Base-by-base conservation (phyloP, 1,140 invertebrate genomes). In the Mylabris phalerata region DNA sequence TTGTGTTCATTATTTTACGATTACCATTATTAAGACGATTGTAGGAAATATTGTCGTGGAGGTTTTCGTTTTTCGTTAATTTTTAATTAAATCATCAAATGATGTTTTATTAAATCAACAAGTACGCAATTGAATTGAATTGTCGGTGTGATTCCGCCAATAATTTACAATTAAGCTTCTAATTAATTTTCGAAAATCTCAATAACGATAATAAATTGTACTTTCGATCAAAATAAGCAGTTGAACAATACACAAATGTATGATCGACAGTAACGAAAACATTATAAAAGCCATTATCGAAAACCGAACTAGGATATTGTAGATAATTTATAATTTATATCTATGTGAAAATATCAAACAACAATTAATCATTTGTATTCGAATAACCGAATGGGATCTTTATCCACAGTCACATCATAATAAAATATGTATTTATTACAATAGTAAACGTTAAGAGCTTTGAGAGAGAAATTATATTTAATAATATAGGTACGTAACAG, bases 1-100 rank as follows among this genome's bases (percentile, higher is more conserved):
- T 61, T 57, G 54, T 57, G 55, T 57, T 61, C 59, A 61, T 61
- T 61, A 61, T 61, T 61, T 61, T 51, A 61, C 59, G 59, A 61
- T 61, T 61, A 61, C 54, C 59, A 45, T 61, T 61, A 61, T 61
- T 61, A 61, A 57, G 59, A 61, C 48, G 59, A 61, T 57, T 61
- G 57, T 57, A 57, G 48, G 59, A 61, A 61, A 51, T 61, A 61
- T 61, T 57, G 59, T 61, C 38, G 46, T 48, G 43, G 39, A 26
- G 27, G 25, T 19, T 44, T 48, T 59, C 50, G 44, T 39, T 39
- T 25, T 57, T 44, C 13, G 24, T 19, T 48, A 13, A 19, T 6
- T 26, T 13, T 26, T 13, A 25, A 19, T 13, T 48, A 25, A 25
- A 10, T 48, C 26, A 0, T 32, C 10, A 25, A 25, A 48, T 25